Base-by-base conservation (phyloP, 1,140 invertebrate genomes). In the Papilio glaucus region DNA sequence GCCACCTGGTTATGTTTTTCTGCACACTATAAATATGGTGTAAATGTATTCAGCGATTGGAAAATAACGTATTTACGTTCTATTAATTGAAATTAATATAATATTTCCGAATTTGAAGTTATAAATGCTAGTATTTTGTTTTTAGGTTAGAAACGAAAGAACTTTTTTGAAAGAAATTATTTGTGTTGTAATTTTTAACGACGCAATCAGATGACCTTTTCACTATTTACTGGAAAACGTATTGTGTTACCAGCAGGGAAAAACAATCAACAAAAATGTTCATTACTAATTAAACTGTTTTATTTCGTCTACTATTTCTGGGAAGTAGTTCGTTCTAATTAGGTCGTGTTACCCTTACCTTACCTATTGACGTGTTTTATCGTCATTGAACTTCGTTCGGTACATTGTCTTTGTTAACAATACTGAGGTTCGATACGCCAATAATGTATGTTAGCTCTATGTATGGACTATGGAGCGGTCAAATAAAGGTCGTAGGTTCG, bases 241-340 rank as follows among this genome's bases (percentile, higher is more conserved):
- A 49, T 49, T 49, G 42, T 18, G 42, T 49, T 49, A 49, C 42
- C 6, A 9, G 15, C 15, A 12, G 6, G 42, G 21, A 49, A 49
- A 49, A 49, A 18, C 15, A 49, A 45, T 45, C 15, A 7, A 49
- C 15, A 49, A 49, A 49, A 18, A 49, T 49, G 42, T 49, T 49
- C 42, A 49, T 49, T 49, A 21, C 42, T 49, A 49, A 49, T 49
- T 49, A 18, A 49, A 49, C 21, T 15, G 42, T 49, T 49, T 49
- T 49, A 49, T 49, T 49, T 18, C 45, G 45, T 49, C 45, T 49
- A 49, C 45, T 49, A 21, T 49, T 49, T 49, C 45, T 49, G 45
- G 45, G 45, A 49, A 49, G 45, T 49, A 15, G 41, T 49, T 49
- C 45, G 18, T 18, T 21, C 45, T 49, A 49, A 49, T 49, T 49